Percentiles rank a stretch among this genome's conserved stretches.
Conservation (phyloP, 2,888 invertebrate genomes). For the Drosophila robusta region DNA sequence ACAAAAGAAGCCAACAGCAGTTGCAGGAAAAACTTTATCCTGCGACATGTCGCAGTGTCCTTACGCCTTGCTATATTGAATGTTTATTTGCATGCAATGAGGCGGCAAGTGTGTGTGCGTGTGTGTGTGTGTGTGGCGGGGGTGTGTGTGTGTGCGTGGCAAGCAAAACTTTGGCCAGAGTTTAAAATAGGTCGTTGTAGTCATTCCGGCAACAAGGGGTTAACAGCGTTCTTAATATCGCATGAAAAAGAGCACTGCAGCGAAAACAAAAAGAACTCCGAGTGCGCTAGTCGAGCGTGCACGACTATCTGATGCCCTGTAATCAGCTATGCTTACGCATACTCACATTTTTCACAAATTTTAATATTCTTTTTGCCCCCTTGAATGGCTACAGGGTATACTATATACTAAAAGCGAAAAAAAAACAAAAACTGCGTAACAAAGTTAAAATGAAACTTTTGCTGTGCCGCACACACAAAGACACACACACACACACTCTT, state of each 20-base stretch:
- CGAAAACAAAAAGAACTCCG: background rate
- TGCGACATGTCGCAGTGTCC: conserved; percentile 59
- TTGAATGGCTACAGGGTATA: too few relatives aligned
- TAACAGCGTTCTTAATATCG: conserved; percentile 75
- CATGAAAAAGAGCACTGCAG: conserved; percentile 38
- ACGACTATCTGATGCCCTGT: too few relatives aligned
- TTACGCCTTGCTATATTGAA: conserved; percentile 63
- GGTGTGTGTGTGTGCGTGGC: conserved; percentile 21
- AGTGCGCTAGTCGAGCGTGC: too few relatives aligned
- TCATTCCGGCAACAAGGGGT: conserved; percentile 57
- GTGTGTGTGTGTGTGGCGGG: conserved; percentile 8
- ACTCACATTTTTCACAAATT: too few relatives aligned
- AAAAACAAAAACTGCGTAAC: conserved; percentile 62
- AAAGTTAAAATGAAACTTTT: conserved; percentile 73
- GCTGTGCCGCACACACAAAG: conserved; percentile 36
- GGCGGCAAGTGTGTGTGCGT: conserved; percentile 13
- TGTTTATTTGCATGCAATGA: conserved; percentile 76
- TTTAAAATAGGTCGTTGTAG: conserved; percentile 47
- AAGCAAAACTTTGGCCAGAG: conserved; percentile 49
- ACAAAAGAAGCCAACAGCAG: conserved; percentile 19
- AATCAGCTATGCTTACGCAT: too few relatives aligned
- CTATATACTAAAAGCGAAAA: background rate
- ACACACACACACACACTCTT: background rate
- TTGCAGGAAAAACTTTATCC: conserved; percentile 51
- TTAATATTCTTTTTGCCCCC: too few relatives aligned